phyloP scores from a whole-genome alignment of 1,140 invertebrate species.

The Planococcus citri region DNA sequence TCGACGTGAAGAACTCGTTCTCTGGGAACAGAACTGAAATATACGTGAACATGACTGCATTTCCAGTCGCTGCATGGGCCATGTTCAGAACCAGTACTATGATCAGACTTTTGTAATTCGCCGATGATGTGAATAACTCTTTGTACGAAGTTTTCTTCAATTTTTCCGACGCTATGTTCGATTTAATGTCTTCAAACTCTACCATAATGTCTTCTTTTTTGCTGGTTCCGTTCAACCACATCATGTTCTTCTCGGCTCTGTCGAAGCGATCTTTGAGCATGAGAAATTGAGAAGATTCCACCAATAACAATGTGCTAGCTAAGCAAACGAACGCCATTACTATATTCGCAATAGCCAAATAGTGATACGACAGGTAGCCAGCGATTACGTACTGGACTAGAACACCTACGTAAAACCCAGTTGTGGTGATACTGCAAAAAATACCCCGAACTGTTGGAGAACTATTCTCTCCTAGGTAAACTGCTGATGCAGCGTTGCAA shows the following conservation, averaged over 20 bases:
- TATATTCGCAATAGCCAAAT: neutral
- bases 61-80: constrained; percentile 25
- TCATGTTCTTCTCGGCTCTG: neutral
- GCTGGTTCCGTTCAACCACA: neutral
- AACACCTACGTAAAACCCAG: constrained; percentile 64
- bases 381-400: constrained; percentile 43
- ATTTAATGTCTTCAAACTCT: neutral
- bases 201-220: neutral
- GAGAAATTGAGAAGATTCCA: neutral
- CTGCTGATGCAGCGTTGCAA: constrained; percentile 58
- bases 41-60: constrained; percentile 27
- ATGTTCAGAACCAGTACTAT: constrained; percentile 36
- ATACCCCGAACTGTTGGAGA: constrained; percentile 26
- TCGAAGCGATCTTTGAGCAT: neutral
- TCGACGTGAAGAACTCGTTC: constrained; percentile 18
- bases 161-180: constrained; percentile 26
- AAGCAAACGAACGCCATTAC: neutral
- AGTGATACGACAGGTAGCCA: neutral
- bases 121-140: constrained; percentile 35
- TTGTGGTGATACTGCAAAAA: constrained; percentile 60
- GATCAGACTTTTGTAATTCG: constrained; percentile 37
- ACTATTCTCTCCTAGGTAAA: constrained; percentile 73
- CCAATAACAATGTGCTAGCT: neutral
- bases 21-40: constrained; percentile 31
- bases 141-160: constrained; percentile 32